phyloP scores from a whole-genome alignment of 2,113 vertebrate genomes.

The Dromiciops gliroides region DNA sequence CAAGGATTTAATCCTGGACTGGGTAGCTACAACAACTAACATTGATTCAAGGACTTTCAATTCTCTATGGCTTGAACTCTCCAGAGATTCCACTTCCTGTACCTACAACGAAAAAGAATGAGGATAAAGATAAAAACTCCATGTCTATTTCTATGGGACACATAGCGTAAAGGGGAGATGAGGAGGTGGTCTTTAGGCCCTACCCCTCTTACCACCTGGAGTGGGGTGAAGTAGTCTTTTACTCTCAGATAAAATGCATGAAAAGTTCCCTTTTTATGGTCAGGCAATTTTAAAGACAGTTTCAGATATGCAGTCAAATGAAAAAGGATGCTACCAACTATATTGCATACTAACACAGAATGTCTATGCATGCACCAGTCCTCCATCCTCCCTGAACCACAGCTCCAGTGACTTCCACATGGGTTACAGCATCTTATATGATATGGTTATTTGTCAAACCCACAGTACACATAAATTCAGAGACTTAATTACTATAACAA shows the following conservation, averaged over 20 bases:
- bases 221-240: not conserved
- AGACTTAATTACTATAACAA: not conserved
- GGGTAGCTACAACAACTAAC: no score
- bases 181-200: no score
- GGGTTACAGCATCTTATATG: not conserved
- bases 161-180: no score
- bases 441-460: not conserved
- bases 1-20: not conserved
- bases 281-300: not conserved
- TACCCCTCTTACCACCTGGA: not conserved
- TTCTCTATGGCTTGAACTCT: not conserved
- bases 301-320: not conserved
- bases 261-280: not conserved
- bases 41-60: not conserved
- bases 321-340: not conserved
- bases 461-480: not conserved
- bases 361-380: not conserved
- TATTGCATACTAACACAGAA: not conserved
- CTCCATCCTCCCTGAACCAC: not conserved
- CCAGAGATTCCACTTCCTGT: no score
- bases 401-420: not conserved
- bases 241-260: not conserved
- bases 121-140: not conserved
- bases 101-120: not conserved
- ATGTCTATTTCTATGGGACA: no score